Percentiles rank a stretch among this genome's conserved stretches.
phyloP scores from a whole-genome alignment of 2,113 vertebrate genomes.

The Poicephalus meyeri region DNA sequence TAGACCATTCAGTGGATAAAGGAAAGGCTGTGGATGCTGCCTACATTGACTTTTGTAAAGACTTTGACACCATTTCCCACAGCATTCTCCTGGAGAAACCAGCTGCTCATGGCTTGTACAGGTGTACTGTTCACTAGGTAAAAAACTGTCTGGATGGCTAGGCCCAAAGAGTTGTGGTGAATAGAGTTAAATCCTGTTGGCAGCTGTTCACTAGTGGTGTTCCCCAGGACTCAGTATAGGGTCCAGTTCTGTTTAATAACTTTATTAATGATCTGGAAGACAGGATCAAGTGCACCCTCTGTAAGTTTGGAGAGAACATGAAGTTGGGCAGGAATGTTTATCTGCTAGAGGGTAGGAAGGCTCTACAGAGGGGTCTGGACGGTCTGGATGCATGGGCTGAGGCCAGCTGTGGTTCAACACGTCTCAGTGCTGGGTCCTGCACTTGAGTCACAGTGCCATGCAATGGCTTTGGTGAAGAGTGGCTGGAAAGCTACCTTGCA shows the following conservation, averaged over 20 bases:
- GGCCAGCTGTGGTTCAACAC: neutral
- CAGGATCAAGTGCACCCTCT: rapidly evolving
- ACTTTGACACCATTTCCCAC: neutral
- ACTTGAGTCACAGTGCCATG: neutral
- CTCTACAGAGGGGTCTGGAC: neutral
- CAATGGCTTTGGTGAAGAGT: neutral
- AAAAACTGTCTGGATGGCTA: neutral
- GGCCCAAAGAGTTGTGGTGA: too few species aligned
- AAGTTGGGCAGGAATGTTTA: neutral
- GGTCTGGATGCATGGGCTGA: too few species aligned
- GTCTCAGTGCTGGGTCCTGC: neutral
- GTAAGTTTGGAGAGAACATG: neutral
- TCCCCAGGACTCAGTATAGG: neutral
- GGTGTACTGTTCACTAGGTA: neutral
- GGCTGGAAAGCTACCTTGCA: neutral
- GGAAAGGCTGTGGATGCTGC: neutral
- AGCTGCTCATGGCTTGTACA: neutral
- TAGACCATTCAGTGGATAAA: rapidly evolving
- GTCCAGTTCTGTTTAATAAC: neutral
- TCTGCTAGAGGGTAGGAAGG: neutral
- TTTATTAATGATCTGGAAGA: neutral
- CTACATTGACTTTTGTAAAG: neutral
- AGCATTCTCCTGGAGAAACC: neutral
- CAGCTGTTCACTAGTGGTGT: neutral
- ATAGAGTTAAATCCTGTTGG: neutral